phyloP scores from a whole-genome alignment of 2,797 vertebrate species.

The Acanthurus leucopareius region DNA sequence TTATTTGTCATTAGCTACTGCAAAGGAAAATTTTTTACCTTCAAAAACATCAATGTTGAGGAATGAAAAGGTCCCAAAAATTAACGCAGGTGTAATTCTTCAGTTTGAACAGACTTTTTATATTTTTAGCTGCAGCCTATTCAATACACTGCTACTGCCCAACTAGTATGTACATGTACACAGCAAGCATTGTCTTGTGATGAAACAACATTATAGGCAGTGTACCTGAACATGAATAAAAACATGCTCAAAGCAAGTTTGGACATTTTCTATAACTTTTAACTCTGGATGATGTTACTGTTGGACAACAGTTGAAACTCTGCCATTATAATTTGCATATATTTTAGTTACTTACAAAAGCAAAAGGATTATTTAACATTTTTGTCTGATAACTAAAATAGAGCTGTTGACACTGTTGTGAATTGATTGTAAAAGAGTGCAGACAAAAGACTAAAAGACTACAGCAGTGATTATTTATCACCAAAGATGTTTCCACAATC shows the following conservation, averaged over 20 bases:
- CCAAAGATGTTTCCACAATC: conserved; percentile 23
- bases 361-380: not conserved
- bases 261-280: not conserved
- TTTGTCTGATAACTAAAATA: conserved; percentile 19
- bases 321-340: not conserved
- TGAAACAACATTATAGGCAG: not conserved
- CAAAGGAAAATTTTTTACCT: not conserved
- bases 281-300: not conserved
- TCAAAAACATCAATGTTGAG: not conserved
- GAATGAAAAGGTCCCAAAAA: not conserved
- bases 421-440: conserved; percentile 23
- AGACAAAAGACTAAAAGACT: conserved; percentile 33
- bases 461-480: conserved; percentile 52
- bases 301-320: not conserved
- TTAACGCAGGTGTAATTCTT: not conserved
- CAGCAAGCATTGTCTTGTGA: not conserved
- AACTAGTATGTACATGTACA: not conserved
- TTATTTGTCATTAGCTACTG: not conserved
- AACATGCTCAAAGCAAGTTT: conserved; percentile 1
- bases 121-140: not conserved
- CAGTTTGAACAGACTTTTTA: not conserved
- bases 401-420: conserved; percentile 14
- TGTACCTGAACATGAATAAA: not conserved
- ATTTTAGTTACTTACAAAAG: not conserved
- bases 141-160: not conserved